Evolutionary conservation across 2,888 invertebrate genomes (phyloP).

Genomic region (Oscheius sp.): DNA sequence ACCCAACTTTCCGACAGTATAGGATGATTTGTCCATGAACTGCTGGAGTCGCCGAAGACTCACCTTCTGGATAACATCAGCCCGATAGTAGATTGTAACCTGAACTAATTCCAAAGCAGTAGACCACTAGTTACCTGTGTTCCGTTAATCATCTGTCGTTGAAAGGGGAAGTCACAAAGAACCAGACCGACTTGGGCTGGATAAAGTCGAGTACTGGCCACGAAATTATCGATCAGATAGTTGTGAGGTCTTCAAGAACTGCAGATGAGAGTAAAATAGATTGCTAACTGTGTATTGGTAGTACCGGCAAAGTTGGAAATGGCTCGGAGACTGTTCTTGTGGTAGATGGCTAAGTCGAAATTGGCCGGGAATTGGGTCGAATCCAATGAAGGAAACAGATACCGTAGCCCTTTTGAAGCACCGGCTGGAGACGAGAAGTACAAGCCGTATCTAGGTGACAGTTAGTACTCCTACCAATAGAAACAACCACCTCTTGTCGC

Average conservation of each 20-base stretch:
- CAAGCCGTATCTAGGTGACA: neutral
- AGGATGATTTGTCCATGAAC: conserved; percentile 35
- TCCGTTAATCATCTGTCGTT: conserved; percentile 6
- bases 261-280: neutral
- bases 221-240: conserved; percentile 20
- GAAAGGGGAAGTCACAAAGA: conserved; percentile 30
- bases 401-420: conserved; percentile 34
- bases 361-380: conserved; percentile 15
- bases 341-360: conserved; percentile 18
- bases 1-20: conserved; percentile 33
- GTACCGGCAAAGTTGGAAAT: conserved; percentile 18
- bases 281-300: neutral
- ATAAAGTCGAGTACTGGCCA: conserved; percentile 27
- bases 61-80: conserved; percentile 5
- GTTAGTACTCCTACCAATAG: too few species aligned
- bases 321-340: neutral
- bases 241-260: neutral
- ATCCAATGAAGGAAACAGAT: conserved; percentile 33
- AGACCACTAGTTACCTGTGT: neutral
- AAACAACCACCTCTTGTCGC: conserved; percentile 20
- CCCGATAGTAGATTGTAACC: conserved; percentile 31
- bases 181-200: conserved; percentile 30
- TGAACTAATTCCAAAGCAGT: neutral
- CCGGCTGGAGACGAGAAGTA: conserved; percentile 2
- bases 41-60: conserved; percentile 10